These are phyloP conservation scores for Phaetusa simplex DNA, from an alignment of 2,113 vertebrate genomes.

Conservation along the genomic window DNA sequence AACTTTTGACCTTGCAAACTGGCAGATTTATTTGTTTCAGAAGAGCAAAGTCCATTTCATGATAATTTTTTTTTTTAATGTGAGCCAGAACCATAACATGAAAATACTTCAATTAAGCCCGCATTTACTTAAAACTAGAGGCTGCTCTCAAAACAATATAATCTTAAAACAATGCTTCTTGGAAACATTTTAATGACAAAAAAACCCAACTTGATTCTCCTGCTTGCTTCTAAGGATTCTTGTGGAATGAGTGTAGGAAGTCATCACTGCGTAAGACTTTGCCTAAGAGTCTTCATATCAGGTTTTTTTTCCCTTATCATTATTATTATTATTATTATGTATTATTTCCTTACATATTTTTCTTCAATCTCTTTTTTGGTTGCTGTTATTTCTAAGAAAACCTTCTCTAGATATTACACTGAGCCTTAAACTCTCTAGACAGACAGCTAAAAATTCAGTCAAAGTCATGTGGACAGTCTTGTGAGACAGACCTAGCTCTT, in stretches of 20 bases:
- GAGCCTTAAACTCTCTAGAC: neutral
- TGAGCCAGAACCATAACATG: neutral
- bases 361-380: neutral
- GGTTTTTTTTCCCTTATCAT: neutral
- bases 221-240: neutral
- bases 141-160: neutral
- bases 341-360: neutral
- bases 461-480: neutral
- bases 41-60: neutral
- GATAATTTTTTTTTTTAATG: neutral
- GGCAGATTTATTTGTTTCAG: neutral
- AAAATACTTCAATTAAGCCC: neutral
- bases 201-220: neutral
- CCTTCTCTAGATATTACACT: neutral
- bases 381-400: neutral
- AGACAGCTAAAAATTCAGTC: neutral
- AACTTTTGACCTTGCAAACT: constrained; percentile 25
- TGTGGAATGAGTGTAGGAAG: neutral
- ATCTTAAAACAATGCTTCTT: neutral
- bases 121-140: neutral
- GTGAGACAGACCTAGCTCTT: neutral
- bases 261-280: neutral
- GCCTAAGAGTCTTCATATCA: neutral
- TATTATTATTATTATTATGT: no score
- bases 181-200: neutral